A percentile compares a stretch with the other conserved stretches of the same genome.
phyloP scores from a whole-genome alignment of 1,140 invertebrate genomes.

The Drosophila equinoxialis region DNA sequence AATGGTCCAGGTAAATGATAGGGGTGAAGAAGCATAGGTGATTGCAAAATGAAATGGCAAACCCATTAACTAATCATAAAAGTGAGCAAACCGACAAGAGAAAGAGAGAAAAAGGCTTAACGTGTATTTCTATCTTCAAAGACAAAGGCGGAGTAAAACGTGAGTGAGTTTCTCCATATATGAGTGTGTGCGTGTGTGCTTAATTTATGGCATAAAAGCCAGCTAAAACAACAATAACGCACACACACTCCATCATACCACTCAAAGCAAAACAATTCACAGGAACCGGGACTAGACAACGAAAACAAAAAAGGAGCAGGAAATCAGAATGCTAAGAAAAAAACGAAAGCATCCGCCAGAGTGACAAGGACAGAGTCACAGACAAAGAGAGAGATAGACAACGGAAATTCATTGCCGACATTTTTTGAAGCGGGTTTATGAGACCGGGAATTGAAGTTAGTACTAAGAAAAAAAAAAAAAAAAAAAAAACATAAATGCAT shows the following conservation, averaged over 20 bases:
- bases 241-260: conserved; percentile 22
- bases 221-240: conserved; percentile 28
- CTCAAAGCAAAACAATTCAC: conserved; percentile 43
- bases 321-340: conserved; percentile 52
- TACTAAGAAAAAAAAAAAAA: background rate
- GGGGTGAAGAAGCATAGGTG: conserved; percentile 10
- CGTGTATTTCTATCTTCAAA: conserved; percentile 6
- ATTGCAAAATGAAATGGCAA: conserved; percentile 69
- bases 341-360: conserved; percentile 49
- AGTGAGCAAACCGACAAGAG: conserved; percentile 11
- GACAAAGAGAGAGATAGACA: conserved; percentile 22
- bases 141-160: conserved; percentile 5
- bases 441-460: background rate
- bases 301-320: conserved; percentile 38
- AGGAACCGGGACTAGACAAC: conserved; percentile 4
- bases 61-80: conserved; percentile 77
- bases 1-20: background rate
- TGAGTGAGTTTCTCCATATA: background rate
- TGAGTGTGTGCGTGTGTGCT: background rate
- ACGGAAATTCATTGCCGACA: conserved; percentile 72
- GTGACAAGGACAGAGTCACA: conserved; percentile 12
- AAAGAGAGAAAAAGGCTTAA: conserved; percentile 13
- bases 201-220: conserved; percentile 8
- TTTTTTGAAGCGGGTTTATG: background rate
- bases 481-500: background rate